Base-by-base conservation (phyloP, 2,888 invertebrate genomes). In the Oscheius onirici region DNA sequence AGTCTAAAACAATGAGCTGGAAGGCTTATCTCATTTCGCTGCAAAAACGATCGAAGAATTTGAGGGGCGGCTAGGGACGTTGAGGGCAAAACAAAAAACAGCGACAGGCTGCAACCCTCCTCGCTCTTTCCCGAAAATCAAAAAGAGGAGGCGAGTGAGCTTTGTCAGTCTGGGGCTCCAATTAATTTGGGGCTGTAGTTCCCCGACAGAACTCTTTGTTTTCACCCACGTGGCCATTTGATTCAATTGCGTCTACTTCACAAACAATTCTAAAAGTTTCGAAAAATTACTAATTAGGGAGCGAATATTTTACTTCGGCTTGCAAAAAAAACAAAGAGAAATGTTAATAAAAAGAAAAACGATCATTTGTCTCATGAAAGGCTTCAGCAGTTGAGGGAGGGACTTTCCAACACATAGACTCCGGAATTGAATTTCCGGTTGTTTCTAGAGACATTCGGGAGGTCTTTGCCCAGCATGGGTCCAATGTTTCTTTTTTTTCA, bases 371-470 rank as follows among this genome's bases (percentile, higher is more conserved):
- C 34, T 34, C 34, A 34, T 34, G 34, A 34, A 34, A 34, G 34
- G 34, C 34, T 34, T 34, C 34, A 34, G 34, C 34, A 6, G 28
- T 28, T 55, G 55, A 24, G 55, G 28, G 34, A 26, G 55, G 28
- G 55, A 28, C n/a, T 55, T 55, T 55, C 26, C 55, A 55, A 55
- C 34, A 55, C 55, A 24, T 55, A 28, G 55, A 55, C 24, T 26
- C 55, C 24, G 55, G 55, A 55, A 55, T 55, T 55, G 55, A 55
- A 55, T 55, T 55, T 55, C 55, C 55, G 55, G 55, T 55, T 55
- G 55, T 55, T 55, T 55, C 55, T 55, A 26, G 34, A 34, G 55
- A 55, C 55, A 55, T 55, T 55, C 55, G 55, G 24, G 55, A 55
- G 55, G 26, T 55, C 55, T 55, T 55, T 55, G 28, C 28, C 26